Evolutionary conservation across 2,888 invertebrate species (phyloP), one percentile per base, ranked within the genome.

Genomic region (Lasius fuliginosus): DNA sequence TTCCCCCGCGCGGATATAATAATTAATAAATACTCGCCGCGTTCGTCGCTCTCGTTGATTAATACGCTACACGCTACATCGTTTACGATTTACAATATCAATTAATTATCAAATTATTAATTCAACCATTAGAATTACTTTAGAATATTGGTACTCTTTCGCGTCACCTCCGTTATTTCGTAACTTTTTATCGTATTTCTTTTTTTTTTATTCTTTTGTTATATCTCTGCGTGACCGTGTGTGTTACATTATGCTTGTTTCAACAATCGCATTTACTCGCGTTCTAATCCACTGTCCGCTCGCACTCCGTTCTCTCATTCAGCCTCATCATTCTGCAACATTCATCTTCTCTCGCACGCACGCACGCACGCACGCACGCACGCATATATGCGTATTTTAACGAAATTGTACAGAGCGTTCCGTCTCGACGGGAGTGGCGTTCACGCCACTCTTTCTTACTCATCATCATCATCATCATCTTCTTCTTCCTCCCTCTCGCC

Each of bases 121-220:
- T 94, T 94, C 92, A 94, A 94, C 93, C 92, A 93, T 94, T 95
- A 95, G 94, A 94, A 94, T 95, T 95, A 94, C 92, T 95, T 95
- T 95, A 95, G 95, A 95, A 95, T 94, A 94, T 95, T 94, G 94
- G 94, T 95, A 94, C 94, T 94, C 94, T 93, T 92, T 92, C 88
- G 93, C 92, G 92, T 93, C 92, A 92, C 90, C 91, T 90, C 88
- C 89, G 85, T 91, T 86, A 82, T 65, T 73, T 82, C 69, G 82
- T 83, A 82, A 74, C 76, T 56, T 68, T 49, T 42, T 84, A 69
- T 83, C 69, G 42, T 81, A 79, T 53, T 76, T 84, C 68, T 69
- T 85, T 73, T 73, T 12, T 69, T 79, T 42, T 76, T 36, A 62
- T 84, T 56, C 60, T 82, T 74, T 73, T 85, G 77, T 83, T 36